phyloP scores from a whole-genome alignment of 2,888 invertebrate genomes.

The Eumerus sabulonum region DNA sequence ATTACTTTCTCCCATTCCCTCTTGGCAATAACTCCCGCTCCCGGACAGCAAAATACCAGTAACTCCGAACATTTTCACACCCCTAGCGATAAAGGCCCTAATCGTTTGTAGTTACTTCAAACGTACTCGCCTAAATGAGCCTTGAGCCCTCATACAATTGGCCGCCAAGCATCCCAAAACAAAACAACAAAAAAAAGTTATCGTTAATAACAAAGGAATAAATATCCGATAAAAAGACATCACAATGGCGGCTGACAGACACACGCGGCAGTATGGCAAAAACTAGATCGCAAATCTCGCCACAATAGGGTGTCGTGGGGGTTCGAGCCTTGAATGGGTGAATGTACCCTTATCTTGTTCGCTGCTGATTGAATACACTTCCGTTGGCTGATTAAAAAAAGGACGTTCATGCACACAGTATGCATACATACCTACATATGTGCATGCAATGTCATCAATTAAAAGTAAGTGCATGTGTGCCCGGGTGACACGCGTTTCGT shows the following conservation, averaged over 20 bases:
- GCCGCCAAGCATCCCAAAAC: constrained; percentile 20
- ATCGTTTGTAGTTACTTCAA: constrained; percentile 16
- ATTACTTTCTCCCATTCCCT: constrained; percentile 41
- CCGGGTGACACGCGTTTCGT: constrained; percentile 52
- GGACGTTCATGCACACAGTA: too few species aligned
- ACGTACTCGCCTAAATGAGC: constrained; percentile 59
- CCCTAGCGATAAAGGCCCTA: constrained; percentile 51
- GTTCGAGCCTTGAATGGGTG: background rate
- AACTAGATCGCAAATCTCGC: background rate
- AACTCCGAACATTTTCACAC: constrained; percentile 55
- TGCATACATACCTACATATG: constrained; percentile 18
- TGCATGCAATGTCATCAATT: constrained; percentile 67
- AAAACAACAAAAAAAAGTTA: constrained; percentile 27
- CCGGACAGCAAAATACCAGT: background rate
- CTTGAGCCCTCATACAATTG: constrained; percentile 30
- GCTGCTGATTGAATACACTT: constrained; percentile 66
- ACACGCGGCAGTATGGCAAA: constrained; percentile 5
- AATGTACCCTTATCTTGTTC: constrained; percentile 65
- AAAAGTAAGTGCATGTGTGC: constrained; percentile 61
- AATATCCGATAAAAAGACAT: constrained; percentile 57
- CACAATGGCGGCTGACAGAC: constrained; percentile 51
- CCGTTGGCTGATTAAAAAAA: constrained; percentile 67
- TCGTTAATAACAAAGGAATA: constrained; percentile 62
- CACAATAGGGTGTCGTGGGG: background rate
- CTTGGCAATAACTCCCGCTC: constrained; percentile 35